phyloP scores from a whole-genome alignment of 2,888 invertebrate genomes.

The Clivina fossor region DNA sequence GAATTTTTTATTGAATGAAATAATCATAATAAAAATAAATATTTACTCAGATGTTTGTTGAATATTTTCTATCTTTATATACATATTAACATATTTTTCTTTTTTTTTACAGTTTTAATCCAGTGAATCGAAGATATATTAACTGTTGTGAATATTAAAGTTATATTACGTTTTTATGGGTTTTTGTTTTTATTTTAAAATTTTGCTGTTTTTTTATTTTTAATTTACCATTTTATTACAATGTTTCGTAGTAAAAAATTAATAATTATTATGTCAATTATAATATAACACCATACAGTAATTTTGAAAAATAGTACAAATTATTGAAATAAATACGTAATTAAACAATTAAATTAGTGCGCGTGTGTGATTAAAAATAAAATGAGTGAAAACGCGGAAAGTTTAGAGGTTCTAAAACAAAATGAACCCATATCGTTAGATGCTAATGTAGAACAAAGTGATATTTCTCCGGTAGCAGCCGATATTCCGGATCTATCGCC shows the following conservation, averaged over 20 bases:
- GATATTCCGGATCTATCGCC: slow-evolving; percentile 44
- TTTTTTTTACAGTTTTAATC: no score
- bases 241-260: neutral
- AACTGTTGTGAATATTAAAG: neutral
- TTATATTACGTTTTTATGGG: neutral
- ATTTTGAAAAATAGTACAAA: neutral
- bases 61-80: no score
- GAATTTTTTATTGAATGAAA: no score
- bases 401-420: slow-evolving; percentile 1
- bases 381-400: neutral
- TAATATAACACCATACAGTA: neutral
- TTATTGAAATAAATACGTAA: neutral
- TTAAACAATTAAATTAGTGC: neutral
- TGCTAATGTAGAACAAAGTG: no score
- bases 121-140: neutral
- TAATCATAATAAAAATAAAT: no score
- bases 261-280: neutral
- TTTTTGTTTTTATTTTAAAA: neutral
- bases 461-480: slow-evolving; percentile 39
- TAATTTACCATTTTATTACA: neutral
- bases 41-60: no score
- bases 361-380: neutral
- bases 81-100: no score
- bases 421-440: no score
- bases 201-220: neutral